A percentile compares a stretch with the other conserved stretches of the same genome.
Conservation (phyloP, 2,113 vertebrate species). For the Rhabdornis inornatus region DNA sequence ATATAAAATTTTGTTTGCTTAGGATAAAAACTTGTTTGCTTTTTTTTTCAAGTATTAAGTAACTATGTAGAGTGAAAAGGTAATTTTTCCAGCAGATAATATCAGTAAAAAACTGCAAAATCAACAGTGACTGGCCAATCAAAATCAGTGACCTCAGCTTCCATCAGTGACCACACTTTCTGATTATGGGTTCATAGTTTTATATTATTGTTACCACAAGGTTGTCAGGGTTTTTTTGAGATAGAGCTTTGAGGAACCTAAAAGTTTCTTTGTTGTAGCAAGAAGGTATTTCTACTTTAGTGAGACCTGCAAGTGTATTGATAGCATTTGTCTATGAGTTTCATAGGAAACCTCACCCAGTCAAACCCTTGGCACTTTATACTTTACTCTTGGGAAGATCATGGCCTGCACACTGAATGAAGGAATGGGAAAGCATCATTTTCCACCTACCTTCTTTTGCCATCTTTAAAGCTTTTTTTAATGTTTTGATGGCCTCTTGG, state of each 20-base stretch:
- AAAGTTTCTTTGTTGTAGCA: constrained; percentile 58
- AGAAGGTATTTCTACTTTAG: constrained; percentile 50
- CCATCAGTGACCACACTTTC: background rate
- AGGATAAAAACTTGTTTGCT: background rate
- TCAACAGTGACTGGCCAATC: background rate
- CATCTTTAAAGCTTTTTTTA: constrained; percentile 78
- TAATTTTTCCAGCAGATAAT: background rate
- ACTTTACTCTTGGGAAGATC: constrained; percentile 50
- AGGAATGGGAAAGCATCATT: constrained; percentile 22
- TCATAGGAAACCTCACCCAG: constrained; percentile 67
- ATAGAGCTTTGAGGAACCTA: constrained; percentile 60
- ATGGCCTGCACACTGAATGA: constrained; percentile 32
- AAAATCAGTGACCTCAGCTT: background rate
- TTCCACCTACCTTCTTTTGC: constrained; percentile 80
- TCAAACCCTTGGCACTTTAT: constrained; percentile 46
- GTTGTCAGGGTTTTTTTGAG: background rate
- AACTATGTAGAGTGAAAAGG: background rate
- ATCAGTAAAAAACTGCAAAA: background rate
- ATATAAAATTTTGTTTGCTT: background rate
- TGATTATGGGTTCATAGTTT: constrained; percentile 23
- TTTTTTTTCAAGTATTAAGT: background rate
- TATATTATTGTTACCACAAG: background rate
- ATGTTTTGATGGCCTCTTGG: constrained; percentile 72
- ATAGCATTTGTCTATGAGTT: constrained; percentile 72
- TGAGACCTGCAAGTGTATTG: constrained; percentile 59